Evolutionary conservation across 2,797 vertebrate species (phyloP).

Genomic region (Darevskia mixta): DNA sequence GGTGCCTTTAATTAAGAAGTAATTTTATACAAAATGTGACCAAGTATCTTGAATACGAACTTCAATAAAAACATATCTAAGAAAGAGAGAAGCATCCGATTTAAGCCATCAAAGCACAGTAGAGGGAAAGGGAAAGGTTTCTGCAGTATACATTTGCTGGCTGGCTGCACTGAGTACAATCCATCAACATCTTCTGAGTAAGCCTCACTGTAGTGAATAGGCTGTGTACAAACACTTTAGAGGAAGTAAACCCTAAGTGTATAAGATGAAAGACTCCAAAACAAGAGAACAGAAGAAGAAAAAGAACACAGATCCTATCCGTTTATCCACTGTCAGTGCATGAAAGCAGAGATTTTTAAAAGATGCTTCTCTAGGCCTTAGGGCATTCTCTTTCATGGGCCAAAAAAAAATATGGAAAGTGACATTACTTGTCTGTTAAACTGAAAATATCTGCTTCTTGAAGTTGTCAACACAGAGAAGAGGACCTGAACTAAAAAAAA

Average conservation of each 20-base stretch:
- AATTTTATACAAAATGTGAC: slow-evolving; percentile 81
- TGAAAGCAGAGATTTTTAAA: slow-evolving; percentile 17
- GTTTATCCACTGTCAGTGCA: slow-evolving; percentile 24
- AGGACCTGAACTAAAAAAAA: slow-evolving; percentile 30
- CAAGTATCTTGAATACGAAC: slow-evolving; percentile 76
- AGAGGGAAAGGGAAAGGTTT: slow-evolving; percentile 63
- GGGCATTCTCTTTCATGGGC: neutral
- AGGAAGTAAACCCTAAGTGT: slow-evolving; percentile 30
- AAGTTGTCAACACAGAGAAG: slow-evolving; percentile 35
- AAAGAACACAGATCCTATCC: slow-evolving; percentile 26
- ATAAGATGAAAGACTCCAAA: slow-evolving; percentile 52
- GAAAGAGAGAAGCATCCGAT: slow-evolving; percentile 70
- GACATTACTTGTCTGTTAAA: slow-evolving; percentile 6
- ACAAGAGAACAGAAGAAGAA: slow-evolving; percentile 47
- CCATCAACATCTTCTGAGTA: slow-evolving; percentile 1
- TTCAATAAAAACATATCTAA: slow-evolving; percentile 76
- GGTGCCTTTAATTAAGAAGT: slow-evolving; percentile 82
- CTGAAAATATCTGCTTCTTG: slow-evolving; percentile 39
- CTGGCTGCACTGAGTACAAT: slow-evolving; percentile 55
- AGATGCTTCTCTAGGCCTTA: neutral
- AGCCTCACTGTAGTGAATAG: neutral
- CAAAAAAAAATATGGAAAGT: neutral
- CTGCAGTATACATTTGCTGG: slow-evolving; percentile 71
- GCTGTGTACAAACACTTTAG: slow-evolving; percentile 25
- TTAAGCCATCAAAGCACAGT: slow-evolving; percentile 64